Evolutionary conservation across 2,113 vertebrate species (phyloP).

Genomic region (Malurus elegans): DNA sequence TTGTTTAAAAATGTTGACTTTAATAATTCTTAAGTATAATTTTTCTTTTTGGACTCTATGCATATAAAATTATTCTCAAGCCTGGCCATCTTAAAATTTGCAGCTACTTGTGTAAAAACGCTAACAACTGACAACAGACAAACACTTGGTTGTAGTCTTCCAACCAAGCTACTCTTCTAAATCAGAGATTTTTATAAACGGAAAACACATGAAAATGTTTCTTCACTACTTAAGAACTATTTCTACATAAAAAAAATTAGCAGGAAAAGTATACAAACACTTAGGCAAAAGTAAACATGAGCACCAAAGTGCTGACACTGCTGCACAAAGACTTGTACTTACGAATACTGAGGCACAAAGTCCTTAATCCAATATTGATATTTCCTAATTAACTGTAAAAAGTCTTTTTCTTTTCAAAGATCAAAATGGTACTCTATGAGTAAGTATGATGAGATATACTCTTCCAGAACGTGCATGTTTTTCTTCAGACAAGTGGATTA

Average conservation of each 20-base stretch:
- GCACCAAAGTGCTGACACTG: neutral
- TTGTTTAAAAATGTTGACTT: neutral
- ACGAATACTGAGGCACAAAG: neutral
- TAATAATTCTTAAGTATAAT: neutral
- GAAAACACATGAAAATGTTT: neutral
- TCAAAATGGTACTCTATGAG: constrained; percentile 12
- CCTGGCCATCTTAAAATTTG: neutral
- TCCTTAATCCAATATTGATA: neutral
- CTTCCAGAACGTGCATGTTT: neutral
- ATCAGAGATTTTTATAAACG: neutral
- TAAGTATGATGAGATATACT: neutral
- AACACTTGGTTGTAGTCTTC: neutral
- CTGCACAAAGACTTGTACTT: neutral
- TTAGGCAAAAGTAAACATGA: neutral
- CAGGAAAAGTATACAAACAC: neutral
- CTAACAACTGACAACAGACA: neutral
- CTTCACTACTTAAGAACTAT: neutral
- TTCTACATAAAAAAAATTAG: neutral
- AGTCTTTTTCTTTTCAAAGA: constrained; percentile 31
- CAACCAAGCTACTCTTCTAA: neutral
- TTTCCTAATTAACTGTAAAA: constrained; percentile 30
- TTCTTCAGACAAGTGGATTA: neutral
- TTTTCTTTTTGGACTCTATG: neutral
- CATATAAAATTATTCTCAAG: neutral
- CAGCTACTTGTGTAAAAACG: neutral